Evolutionary conservation across 2,888 invertebrate genomes (phyloP), one percentile per base, ranked within the genome.

Genomic region (Amphipoea lucens): DNA sequence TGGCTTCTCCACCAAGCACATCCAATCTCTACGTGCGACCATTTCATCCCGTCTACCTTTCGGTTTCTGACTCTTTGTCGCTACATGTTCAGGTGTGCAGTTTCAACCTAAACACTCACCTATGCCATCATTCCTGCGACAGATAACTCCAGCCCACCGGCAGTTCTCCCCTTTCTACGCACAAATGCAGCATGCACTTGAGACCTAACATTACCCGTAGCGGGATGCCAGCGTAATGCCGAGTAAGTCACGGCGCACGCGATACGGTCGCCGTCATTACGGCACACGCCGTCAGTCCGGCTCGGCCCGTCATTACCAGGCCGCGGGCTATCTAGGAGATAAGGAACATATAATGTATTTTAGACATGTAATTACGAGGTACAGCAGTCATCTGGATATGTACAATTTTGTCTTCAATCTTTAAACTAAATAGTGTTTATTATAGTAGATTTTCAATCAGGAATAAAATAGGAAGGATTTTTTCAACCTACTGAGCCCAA

Each of bases 231-330:
- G 63, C 67, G 77, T 77, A 86, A 88, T 81, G 63, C 29, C 71
- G 83, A 79, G 83, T 89, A 87, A 85, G 85, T 82, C 87, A 87
- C 81, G 81, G 74, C 72, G 76, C 79, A 76, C 72, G 78, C 78
- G 87, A 81, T 76, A 76, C 63, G 68, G 74, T 65, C 74, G 60
- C 70, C 40, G 45, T 74, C 81, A 79, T 87, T 76, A 83, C 68
- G 57, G 83, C 76, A 69, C 78, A 77, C 75, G 79, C 78, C 70
- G 54, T 40, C 36, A 71, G 51, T 9, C 51, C 51, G 4, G 29
- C 80, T 12, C n/a, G 42, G 65, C 65, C 68, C 65, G 74, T 71
- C 81, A 83, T 88, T 87, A 87, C 79, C 76, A n/a, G 65, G 60
- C 81, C 74, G 14, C 29, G 23, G 85, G 73, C 65, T 65, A 81